phyloP scores from a whole-genome alignment of 2,888 invertebrate species.

The Hyposoter didymator region DNA sequence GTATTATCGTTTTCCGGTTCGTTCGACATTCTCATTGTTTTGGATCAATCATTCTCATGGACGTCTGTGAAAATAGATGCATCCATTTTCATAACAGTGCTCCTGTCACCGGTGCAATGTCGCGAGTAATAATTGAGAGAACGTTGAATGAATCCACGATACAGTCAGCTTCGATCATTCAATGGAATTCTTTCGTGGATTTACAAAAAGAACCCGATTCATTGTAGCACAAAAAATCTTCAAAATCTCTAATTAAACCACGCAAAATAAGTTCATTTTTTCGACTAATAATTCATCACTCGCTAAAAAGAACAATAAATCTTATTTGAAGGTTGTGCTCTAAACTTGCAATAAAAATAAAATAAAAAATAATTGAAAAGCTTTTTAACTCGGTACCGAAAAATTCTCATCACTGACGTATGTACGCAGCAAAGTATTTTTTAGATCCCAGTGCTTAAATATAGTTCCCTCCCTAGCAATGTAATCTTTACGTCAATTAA shows the following conservation, averaged over 20 bases:
- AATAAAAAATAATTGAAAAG: not conserved
- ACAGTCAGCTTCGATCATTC: not conserved
- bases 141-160: not conserved
- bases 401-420: not conserved
- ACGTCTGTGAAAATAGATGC: conserved; percentile 8
- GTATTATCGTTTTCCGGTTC: conserved; percentile 35
- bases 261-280: not conserved
- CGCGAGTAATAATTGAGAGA: not conserved
- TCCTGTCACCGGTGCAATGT: not conserved
- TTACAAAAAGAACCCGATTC: not conserved
- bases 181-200: not conserved
- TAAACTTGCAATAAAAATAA: not conserved
- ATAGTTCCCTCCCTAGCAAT: not conserved
- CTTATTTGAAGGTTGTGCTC: not conserved
- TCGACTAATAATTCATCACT: not conserved
- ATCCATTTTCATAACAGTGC: conserved; percentile 1
- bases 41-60: conserved; percentile 21
- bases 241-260: not conserved
- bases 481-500: not conserved
- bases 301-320: not conserved
- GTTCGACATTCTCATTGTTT: conserved; percentile 13
- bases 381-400: not conserved
- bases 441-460: not conserved
- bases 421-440: not conserved
- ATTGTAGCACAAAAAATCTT: not conserved